These are phyloP conservation scores for Zingel zingel DNA, from an alignment of 2,113 vertebrate species.

Conservation along the genomic window DNA sequence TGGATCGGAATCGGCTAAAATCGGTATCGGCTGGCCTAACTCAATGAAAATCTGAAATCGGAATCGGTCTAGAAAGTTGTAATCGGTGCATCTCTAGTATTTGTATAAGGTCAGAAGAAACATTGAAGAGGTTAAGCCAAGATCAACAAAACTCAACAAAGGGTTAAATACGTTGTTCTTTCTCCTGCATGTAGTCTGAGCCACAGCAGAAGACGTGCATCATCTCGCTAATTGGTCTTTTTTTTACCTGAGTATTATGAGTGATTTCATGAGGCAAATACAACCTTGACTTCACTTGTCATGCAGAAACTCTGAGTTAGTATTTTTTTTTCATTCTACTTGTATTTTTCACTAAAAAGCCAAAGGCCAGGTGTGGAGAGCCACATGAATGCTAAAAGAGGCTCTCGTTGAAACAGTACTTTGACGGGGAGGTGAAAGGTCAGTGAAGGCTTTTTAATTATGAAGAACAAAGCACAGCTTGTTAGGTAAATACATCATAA, in stretches of 20 bases:
- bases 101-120: neutral
- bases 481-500: conserved; percentile 74
- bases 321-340: neutral
- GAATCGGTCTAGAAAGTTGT: too few species aligned
- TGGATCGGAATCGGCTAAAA: too few species aligned
- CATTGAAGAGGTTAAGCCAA: too few species aligned
- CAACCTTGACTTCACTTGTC: conserved; percentile 22
- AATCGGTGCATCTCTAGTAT: too few species aligned
- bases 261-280: conserved; percentile 19
- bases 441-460: conserved; percentile 61
- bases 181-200: conserved; percentile 6
- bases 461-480: conserved; percentile 50
- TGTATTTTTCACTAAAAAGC: conserved; percentile 23
- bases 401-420: conserved; percentile 12
- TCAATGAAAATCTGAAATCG: too few species aligned
- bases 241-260: neutral
- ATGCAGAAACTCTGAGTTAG: neutral
- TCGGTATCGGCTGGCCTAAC: too few species aligned
- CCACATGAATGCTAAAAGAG: conserved; percentile 44
- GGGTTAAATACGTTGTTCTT: neutral
- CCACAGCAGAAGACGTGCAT: neutral
- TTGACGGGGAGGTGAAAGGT: conserved; percentile 23
- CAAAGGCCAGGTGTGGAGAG: conserved; percentile 21
- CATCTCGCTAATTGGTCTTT: neutral
- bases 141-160: too few species aligned